These are phyloP conservation scores for Corapipo altera DNA, from an alignment of 2,113 vertebrate species.

Conservation along the genomic window DNA sequence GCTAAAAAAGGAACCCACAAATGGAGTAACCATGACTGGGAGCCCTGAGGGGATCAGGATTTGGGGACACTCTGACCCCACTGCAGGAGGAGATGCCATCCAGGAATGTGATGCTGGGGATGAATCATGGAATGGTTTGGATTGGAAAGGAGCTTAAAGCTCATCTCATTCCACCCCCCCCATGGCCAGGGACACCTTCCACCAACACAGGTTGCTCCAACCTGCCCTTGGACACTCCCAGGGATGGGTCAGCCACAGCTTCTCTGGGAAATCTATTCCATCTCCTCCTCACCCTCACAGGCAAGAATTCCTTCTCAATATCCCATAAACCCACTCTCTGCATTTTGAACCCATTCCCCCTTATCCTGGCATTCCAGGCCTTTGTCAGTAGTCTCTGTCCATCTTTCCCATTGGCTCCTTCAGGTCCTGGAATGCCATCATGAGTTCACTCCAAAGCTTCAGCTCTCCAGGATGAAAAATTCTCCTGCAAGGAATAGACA, in stretches of 20 bases:
- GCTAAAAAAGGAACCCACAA: background rate
- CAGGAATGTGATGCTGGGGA: background rate
- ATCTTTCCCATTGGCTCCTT: background rate
- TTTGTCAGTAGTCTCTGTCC: background rate
- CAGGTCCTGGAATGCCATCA: background rate
- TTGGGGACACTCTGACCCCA: no score
- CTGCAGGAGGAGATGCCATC: background rate
- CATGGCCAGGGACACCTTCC: background rate
- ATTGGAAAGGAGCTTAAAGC: background rate
- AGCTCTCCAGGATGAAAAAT: background rate
- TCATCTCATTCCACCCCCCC: background rate
- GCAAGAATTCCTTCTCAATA: background rate
- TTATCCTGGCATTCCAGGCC: fast-evolving
- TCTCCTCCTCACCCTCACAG: background rate
- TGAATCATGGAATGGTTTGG: background rate
- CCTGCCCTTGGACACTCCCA: background rate
- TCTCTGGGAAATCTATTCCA: background rate
- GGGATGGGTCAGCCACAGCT: background rate
- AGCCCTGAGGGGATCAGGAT: background rate
- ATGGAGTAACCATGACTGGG: background rate
- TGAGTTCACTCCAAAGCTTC: background rate
- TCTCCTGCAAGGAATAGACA: background rate
- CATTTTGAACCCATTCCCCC: background rate
- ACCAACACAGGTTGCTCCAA: background rate
- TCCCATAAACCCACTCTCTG: background rate